Evolutionary conservation across 2,888 invertebrate genomes (phyloP).

Genomic region (Ectobius pallidus): DNA sequence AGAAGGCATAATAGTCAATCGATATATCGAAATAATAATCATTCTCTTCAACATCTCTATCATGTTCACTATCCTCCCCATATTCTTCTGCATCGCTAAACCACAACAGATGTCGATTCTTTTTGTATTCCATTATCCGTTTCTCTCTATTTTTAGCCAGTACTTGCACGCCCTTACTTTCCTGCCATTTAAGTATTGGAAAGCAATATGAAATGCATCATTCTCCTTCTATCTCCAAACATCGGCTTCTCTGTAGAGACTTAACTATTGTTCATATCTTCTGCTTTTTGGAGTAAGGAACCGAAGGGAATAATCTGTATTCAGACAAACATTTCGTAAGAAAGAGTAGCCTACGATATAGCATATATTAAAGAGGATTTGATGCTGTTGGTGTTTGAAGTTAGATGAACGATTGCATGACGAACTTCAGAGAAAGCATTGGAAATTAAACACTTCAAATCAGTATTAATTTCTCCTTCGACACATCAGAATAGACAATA

Average conservation of each 20-base stretch:
- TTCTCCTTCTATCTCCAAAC: constrained; percentile 29
- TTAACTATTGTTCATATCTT: constrained; percentile 15
- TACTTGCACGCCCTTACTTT: constrained; percentile 16
- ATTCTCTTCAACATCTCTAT: constrained; percentile 30
- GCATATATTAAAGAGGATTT: no score
- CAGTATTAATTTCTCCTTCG: no score
- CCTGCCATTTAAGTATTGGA: constrained; percentile 35
- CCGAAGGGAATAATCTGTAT: not conserved
- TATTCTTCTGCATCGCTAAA: constrained; percentile 35
- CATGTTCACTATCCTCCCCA: not conserved
- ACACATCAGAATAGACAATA: no score
- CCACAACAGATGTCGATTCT: constrained; percentile 38
- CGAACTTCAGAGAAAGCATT: no score
- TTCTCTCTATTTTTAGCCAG: constrained; percentile 17
- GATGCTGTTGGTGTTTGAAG: no score
- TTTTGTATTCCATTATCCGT: constrained; percentile 31
- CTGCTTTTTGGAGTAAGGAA: not conserved
- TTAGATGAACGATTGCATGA: no score
- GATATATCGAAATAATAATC: constrained; percentile 44
- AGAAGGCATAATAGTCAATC: constrained; percentile 37
- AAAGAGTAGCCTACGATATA: no score
- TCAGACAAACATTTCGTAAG: constrained; percentile 13
- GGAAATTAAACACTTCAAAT: no score
- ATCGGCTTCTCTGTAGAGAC: constrained; percentile 22
- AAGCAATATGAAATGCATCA: constrained; percentile 38